Evolutionary conservation across 2,888 invertebrate genomes (phyloP).

Genomic region (Parascotia fuliginaria): DNA sequence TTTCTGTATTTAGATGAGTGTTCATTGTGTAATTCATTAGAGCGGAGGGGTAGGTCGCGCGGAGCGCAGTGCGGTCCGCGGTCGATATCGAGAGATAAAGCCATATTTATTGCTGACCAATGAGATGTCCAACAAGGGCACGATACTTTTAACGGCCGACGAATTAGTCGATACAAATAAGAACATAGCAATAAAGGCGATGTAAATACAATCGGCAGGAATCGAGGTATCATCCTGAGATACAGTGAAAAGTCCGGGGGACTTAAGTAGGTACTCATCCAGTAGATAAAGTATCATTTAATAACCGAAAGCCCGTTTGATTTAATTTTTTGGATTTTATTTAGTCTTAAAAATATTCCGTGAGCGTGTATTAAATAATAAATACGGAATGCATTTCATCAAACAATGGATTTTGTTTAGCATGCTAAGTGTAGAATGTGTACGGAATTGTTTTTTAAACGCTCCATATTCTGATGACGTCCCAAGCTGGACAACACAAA

Average conservation of each 20-base stretch:
- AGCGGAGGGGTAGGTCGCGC: conserved; percentile 76
- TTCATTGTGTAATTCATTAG: conserved; percentile 86
- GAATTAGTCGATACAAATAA: conserved; percentile 78
- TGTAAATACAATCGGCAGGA: conserved; percentile 21
- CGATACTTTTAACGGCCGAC: conserved; percentile 74
- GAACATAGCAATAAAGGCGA: conserved; percentile 49
- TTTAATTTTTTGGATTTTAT: too few species aligned
- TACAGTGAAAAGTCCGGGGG: conserved; percentile 17
- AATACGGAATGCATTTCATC: conserved; percentile 4
- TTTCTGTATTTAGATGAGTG: conserved; percentile 86
- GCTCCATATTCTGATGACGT: conserved; percentile 43
- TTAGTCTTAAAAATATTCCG: too few species aligned
- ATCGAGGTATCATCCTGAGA: conserved; percentile 19
- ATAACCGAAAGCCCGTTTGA: too few species aligned
- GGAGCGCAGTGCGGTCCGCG: conserved; percentile 69
- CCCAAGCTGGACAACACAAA: conserved; percentile 47
- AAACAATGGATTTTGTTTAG: conserved; percentile 13
- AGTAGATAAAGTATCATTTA: not conserved
- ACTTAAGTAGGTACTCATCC: not conserved
- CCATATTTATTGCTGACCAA: conserved; percentile 78
- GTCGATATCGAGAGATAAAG: conserved; percentile 83
- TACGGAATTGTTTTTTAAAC: conserved; percentile 28
- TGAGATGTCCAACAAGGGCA: conserved; percentile 75
- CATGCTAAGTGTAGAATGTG: conserved; percentile 20
- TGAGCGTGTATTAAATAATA: conserved; percentile 4